Conservation (phyloP, 2,113 vertebrate species). For the Gallinago jamesoni region DNA sequence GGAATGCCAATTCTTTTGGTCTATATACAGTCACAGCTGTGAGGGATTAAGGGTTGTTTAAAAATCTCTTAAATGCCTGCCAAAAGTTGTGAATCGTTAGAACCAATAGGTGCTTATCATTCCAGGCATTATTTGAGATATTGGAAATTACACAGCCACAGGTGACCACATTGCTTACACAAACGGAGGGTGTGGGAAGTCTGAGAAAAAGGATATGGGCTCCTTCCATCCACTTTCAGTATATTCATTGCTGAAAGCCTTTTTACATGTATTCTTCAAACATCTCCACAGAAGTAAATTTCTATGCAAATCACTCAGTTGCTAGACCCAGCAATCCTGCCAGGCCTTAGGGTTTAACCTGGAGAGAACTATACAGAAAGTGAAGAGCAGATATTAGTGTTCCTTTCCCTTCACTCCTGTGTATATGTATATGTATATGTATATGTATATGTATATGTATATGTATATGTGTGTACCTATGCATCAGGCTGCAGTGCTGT, state of each 20-base stretch:
- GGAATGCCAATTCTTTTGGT: conserved; percentile 38
- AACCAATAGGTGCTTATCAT: conserved; percentile 40
- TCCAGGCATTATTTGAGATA: background rate
- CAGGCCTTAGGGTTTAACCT: background rate
- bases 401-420: background rate
- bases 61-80: conserved; percentile 47
- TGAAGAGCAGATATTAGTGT: background rate
- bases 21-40: conserved; percentile 32
- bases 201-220: background rate
- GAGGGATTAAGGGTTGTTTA: conserved; percentile 46
- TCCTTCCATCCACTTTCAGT: background rate
- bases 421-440: background rate
- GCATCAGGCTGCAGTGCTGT: background rate
- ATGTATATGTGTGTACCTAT: background rate
- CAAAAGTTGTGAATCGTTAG: conserved; percentile 32
- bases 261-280: background rate
- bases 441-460: background rate
- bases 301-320: background rate
- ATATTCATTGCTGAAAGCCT: background rate
- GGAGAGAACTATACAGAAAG: background rate
- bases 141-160: conserved; percentile 1
- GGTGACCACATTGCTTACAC: background rate
- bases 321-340: background rate
- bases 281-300: background rate
- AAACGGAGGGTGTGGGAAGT: background rate